phyloP scores from a whole-genome alignment of 1,140 invertebrate species.

The Wiebesia pumilae region DNA sequence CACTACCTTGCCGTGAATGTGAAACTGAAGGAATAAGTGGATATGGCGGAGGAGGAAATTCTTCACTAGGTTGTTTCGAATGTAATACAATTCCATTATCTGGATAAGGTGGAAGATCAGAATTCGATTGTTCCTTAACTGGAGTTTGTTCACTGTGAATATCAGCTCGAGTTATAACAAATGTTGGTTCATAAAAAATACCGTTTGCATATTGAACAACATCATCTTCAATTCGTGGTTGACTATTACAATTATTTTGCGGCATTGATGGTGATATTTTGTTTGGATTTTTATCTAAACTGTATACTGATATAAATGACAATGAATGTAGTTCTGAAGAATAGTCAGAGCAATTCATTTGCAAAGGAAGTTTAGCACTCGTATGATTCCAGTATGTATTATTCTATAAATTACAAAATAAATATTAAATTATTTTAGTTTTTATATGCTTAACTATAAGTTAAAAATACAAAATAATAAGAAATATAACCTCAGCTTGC shows the following conservation, averaged over 20 bases:
- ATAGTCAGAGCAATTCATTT: conserved; percentile 63
- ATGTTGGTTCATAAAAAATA: conserved; percentile 71
- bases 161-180: conserved; percentile 85
- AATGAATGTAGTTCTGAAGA: conserved; percentile 79
- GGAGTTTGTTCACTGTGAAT: conserved; percentile 87
- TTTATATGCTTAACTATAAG: not conserved
- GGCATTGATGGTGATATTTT: conserved; percentile 37
- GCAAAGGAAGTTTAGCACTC: conserved; percentile 52
- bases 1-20: conserved; percentile 89
- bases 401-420: conserved; percentile 54
- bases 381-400: conserved; percentile 68
- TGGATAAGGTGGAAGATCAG: conserved; percentile 69
- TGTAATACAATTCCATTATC: conserved; percentile 68
- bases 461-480: not conserved
- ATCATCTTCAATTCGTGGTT: conserved; percentile 73
- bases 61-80: conserved; percentile 73
- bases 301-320: conserved; percentile 79
- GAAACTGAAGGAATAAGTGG: conserved; percentile 81
- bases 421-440: conserved; percentile 6
- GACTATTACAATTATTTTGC: conserved; percentile 63
- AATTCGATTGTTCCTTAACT: conserved; percentile 69
- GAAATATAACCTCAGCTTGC: conserved; percentile 32
- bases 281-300: conserved; percentile 58
- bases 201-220: conserved; percentile 77
- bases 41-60: conserved; percentile 84